phyloP scores from a whole-genome alignment of 2,888 invertebrate species.

The Macroteleia sp. region DNA sequence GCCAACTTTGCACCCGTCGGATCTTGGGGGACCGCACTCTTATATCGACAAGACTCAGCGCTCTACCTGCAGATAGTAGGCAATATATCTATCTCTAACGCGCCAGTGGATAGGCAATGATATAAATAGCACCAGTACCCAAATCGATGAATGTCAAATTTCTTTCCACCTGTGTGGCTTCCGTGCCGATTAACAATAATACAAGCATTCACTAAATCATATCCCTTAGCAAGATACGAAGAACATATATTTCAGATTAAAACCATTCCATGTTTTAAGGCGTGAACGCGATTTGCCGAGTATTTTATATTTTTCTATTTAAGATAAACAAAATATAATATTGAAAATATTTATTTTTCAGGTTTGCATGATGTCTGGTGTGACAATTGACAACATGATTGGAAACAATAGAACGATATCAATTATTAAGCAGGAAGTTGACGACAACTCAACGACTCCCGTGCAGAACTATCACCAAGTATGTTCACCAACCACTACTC shows the following conservation, averaged over 20 bases:
- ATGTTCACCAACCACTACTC: slow-evolving; percentile 83
- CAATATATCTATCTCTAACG: slow-evolving; percentile 72
- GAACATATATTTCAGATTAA: too few relatives aligned
- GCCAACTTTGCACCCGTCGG: slow-evolving; percentile 65
- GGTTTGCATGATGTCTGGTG: slow-evolving; percentile 44
- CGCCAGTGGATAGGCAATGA: slow-evolving; percentile 73
- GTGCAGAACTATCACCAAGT: slow-evolving; percentile 81
- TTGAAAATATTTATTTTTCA: too few relatives aligned
- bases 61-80: slow-evolving; percentile 60
- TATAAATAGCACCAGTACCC: slow-evolving; percentile 71
- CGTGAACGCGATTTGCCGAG: too few relatives aligned
- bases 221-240: too few relatives aligned
- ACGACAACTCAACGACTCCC: slow-evolving; percentile 82
- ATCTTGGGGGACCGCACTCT: slow-evolving; percentile 57
- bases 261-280: too few relatives aligned
- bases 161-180: slow-evolving; percentile 63
- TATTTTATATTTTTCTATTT: too few relatives aligned
- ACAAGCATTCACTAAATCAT: slow-evolving; percentile 44
- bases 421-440: slow-evolving; percentile 87
- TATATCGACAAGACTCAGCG: slow-evolving; percentile 51
- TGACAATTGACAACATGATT: slow-evolving; percentile 77
- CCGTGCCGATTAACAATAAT: slow-evolving; percentile 43
- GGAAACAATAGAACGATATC: slow-evolving; percentile 84
- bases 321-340: too few relatives aligned
- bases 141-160: slow-evolving; percentile 64